These are phyloP conservation scores for Proterorhinus semilunaris DNA, from an alignment of 2,113 vertebrate species.

Conservation along the genomic window DNA sequence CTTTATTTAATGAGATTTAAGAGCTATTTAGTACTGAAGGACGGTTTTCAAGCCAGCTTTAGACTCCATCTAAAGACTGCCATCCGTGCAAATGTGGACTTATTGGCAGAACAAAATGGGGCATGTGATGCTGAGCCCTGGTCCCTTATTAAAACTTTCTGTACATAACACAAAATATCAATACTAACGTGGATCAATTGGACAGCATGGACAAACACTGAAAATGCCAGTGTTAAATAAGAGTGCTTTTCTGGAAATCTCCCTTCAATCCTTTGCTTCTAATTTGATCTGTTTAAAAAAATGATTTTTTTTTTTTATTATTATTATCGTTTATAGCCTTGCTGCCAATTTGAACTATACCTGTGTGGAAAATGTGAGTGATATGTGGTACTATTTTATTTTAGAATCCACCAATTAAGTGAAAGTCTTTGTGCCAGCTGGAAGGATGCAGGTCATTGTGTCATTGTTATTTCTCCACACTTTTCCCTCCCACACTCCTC, in stretches of 20 bases:
- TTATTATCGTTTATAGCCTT: no score
- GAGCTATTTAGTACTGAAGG: constrained; percentile 36
- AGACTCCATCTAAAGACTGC: no score
- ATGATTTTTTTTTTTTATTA: no score
- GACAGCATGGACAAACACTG: no score
- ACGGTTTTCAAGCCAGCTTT: neutral
- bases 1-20: constrained; percentile 27
- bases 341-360: constrained; percentile 13
- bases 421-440: constrained; percentile 71
- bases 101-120: no score
- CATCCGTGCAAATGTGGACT: neutral
- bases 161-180: no score
- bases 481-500: constrained; percentile 66
- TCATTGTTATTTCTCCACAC: constrained; percentile 71
- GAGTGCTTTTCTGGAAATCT: neutral
- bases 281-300: no score
- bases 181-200: no score
- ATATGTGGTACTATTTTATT: constrained; percentile 44
- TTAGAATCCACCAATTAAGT: constrained; percentile 58
- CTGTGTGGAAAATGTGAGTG: constrained; percentile 26
- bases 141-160: no score
- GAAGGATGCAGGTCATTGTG: constrained; percentile 67
- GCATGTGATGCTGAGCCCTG: no score
- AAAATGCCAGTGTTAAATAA: no score
- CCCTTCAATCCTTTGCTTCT: neutral